Conservation (phyloP, 2,797 vertebrate species). For the Parotocinclus haroldoi region DNA sequence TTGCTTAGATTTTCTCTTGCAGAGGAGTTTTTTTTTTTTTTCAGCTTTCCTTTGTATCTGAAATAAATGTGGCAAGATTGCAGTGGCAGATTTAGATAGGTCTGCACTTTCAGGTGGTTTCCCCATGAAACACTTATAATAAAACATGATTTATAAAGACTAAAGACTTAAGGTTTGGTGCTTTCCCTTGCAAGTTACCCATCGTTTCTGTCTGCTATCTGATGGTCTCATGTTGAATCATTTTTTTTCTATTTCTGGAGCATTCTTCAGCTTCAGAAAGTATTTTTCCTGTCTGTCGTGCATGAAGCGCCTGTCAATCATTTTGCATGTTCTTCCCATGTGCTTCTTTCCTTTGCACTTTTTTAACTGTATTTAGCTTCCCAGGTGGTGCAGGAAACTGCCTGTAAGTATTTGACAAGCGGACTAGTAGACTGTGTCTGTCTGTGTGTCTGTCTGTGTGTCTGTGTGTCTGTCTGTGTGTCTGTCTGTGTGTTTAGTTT, state of each 20-base stretch:
- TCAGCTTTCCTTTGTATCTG: too few relatives aligned
- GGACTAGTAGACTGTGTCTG: background rate
- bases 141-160: too few relatives aligned
- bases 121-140: too few relatives aligned
- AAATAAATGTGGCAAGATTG: too few relatives aligned
- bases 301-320: slow-evolving; percentile 10
- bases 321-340: slow-evolving; percentile 32
- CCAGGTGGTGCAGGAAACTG: slow-evolving; percentile 95
- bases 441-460: background rate
- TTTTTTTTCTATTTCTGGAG: too few relatives aligned
- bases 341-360: slow-evolving; percentile 49
- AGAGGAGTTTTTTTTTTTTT: too few relatives aligned
- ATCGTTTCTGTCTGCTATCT: slow-evolving; percentile 1
- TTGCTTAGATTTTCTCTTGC: too few relatives aligned
- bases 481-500: background rate
- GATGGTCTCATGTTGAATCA: too few relatives aligned
- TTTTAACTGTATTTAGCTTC: slow-evolving; percentile 75
- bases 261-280: too few relatives aligned
- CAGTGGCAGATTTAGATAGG: too few relatives aligned
- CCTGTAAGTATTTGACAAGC: slow-evolving; percentile 82
- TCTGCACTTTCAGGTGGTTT: too few relatives aligned
- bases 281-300: slow-evolving; percentile 1
- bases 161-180: too few relatives aligned
- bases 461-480: background rate
- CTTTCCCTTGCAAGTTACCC: background rate